Conservation (phyloP, 2,797 vertebrate species). For the Danio albolineatus region DNA sequence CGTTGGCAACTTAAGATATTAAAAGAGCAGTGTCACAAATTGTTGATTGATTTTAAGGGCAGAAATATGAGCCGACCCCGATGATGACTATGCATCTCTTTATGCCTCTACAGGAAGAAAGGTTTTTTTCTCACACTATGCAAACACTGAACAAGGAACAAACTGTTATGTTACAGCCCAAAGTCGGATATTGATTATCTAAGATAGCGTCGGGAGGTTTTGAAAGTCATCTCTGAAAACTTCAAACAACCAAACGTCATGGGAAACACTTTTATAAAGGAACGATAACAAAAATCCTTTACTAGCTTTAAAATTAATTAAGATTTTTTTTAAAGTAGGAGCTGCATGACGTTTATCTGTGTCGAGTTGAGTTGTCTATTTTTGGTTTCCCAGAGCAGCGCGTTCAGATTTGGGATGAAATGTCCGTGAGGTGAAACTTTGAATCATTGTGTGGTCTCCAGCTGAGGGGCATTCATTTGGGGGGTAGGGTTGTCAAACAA, state of each 20-base stretch:
- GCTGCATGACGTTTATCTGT: not conserved
- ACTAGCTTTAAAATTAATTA: not conserved
- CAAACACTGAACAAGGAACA: conserved; percentile 5
- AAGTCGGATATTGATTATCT: conserved; percentile 21
- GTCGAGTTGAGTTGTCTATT: conserved; percentile 34
- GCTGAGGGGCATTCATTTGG: conserved; percentile 41
- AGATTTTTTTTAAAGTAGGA: not conserved
- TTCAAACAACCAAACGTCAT: not conserved
- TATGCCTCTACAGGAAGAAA: not conserved
- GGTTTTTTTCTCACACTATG: conserved; percentile 17
- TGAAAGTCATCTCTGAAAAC: conserved; percentile 2
- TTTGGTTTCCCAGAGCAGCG: not conserved
- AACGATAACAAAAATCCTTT: not conserved
- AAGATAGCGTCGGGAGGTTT: not conserved
- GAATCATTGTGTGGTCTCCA: conserved; percentile 57
- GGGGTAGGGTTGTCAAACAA: conserved; percentile 53
- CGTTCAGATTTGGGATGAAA: conserved; percentile 22
- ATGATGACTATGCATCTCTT: conserved; percentile 33
- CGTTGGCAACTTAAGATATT: not conserved
- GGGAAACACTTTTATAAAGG: not conserved
- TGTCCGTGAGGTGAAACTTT: conserved; percentile 30
- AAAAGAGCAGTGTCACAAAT: conserved; percentile 5
- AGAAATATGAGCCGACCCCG: conserved; percentile 11
- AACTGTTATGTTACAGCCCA: conserved; percentile 17
- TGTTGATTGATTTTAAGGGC: conserved; percentile 12